Evolutionary conservation across 2,888 invertebrate species (phyloP), one percentile per base, ranked within the genome.

Genomic region (Scaeva pyrastri): DNA sequence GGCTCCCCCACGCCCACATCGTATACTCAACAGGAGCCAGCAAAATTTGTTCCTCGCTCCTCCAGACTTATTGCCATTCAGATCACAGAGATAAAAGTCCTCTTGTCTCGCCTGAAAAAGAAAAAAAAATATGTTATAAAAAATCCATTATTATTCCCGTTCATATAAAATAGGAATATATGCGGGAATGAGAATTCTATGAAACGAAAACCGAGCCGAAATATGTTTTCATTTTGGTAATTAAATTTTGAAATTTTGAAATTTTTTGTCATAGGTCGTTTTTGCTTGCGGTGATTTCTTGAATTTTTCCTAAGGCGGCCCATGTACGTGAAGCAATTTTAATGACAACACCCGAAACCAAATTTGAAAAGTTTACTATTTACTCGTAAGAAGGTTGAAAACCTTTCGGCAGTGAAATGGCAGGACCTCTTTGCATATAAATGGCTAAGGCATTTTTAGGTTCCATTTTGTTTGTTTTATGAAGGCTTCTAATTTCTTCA

Each of bases 181-280:
- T 31, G 31, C 8, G 8, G 31, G 31, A 5, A 8, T 31, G 5
- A 31, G 6, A 8, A 1, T 31, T 31, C 31, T 31, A 31, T 8
- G 31, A 31, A 31, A 31, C 31, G 31, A 31, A 31, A 31, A 31
- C 31, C 31, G 1, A 26, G 16, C 66, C 12, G 36, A 45, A 19
- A 60, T 31, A 76, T 60, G 70, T 60, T 41, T 39, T 39, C 76
- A 50, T 50, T 39, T 39, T 21, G 14, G n/a, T 77, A 70, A 77
- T 70, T 70, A 66, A 36, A 66, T 66, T 60, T 50, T 60, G 1
- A 14, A 52, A 52, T 36, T 64, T 1, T 48, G 48, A 7, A 6
- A 10, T n/a, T 19, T 16, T 3, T 16, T 48, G 48, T 19, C 14
- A 12, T n/a, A n/a, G n/a, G n/a, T n/a, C n/a, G n/a, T 31, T 26